Evolutionary conservation across 2,113 vertebrate genomes (phyloP), one percentile per base, ranked within the genome.

Genomic region (Anoura caudifer): DNA sequence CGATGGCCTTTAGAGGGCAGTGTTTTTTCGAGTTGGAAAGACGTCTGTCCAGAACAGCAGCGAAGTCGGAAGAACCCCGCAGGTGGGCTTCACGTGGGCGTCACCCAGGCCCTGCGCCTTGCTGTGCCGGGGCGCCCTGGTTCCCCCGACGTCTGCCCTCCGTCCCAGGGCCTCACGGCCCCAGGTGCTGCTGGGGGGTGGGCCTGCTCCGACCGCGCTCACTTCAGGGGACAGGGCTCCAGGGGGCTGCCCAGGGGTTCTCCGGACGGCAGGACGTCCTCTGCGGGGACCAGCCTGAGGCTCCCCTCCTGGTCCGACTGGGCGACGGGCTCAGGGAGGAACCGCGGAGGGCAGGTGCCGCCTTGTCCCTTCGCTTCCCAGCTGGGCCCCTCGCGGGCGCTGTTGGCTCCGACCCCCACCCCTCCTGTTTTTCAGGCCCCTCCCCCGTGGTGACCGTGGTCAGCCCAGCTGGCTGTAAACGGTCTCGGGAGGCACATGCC

Each of bases 281-380:
- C 65, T 36, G 6, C 20, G 65, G 65, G 33, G n/a, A 63, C 28
- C 28, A 15, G 67, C 67, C 19, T 36, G 65, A 38, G 36, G 17
- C 19, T 38, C 20, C 38, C 36, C 36, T 63, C 16, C 1, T 7
- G 43, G 7, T 7, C 33, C 41, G 26, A 31, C 45, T 20, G 52
- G n/a, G 26, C 33, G 13, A 0, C 1, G 75, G 43, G 52, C 17
- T 31, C 0, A 3, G 9, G 41, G 38, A 47, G 5, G 76, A 31
- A 15, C 36, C 5, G 1, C 20, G 1, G 45, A 9, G n/a, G 67
- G 0, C 0, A 12, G 7, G 11, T 4, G 11, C 12, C 1, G 2
- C 36, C 2, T 28, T 15, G 7, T 73, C 50, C 20, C 7, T 0
- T 41, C 0, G 0, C 36, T n/a, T 13, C 22, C 50, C 28, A 10